Conservation (phyloP, 1,140 invertebrate genomes). For the Chironomus tepperi region DNA sequence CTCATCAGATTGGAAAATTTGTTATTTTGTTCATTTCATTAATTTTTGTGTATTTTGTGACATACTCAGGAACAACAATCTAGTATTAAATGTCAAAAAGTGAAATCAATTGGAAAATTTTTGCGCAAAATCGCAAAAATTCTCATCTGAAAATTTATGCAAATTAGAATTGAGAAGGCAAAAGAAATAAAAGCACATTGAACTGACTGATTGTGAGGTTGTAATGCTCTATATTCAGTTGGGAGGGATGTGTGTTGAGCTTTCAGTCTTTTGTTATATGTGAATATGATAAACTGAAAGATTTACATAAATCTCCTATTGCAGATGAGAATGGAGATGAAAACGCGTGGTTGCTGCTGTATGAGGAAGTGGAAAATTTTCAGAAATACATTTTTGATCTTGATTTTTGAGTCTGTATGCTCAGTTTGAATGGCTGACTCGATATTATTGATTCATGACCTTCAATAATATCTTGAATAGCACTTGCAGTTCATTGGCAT, state of each 20-base stretch:
- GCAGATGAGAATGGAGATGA: too few species aligned
- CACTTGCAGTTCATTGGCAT: too few species aligned
- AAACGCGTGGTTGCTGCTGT: too few species aligned
- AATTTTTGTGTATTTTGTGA: neutral
- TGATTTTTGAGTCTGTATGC: too few species aligned
- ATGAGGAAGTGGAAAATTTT: too few species aligned
- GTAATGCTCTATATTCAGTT: neutral
- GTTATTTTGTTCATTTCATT: constrained; percentile 8
- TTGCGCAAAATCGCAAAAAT: neutral
- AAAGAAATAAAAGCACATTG: neutral
- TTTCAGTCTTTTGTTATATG: neutral
- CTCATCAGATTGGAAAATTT: neutral
- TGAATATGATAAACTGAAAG: neutral
- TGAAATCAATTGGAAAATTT: constrained; percentile 9
- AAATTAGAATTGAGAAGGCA: neutral
- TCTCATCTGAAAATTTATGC: neutral
- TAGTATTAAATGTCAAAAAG: neutral
- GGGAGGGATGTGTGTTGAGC: neutral
- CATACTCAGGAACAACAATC: neutral
- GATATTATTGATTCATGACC: too few species aligned
- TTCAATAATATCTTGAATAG: too few species aligned
- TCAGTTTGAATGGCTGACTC: too few species aligned
- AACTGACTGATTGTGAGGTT: neutral
- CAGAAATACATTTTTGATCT: too few species aligned
- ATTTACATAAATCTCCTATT: neutral